Base-by-base conservation (phyloP, 2,113 vertebrate genomes). In the Pachyramphus minor region DNA sequence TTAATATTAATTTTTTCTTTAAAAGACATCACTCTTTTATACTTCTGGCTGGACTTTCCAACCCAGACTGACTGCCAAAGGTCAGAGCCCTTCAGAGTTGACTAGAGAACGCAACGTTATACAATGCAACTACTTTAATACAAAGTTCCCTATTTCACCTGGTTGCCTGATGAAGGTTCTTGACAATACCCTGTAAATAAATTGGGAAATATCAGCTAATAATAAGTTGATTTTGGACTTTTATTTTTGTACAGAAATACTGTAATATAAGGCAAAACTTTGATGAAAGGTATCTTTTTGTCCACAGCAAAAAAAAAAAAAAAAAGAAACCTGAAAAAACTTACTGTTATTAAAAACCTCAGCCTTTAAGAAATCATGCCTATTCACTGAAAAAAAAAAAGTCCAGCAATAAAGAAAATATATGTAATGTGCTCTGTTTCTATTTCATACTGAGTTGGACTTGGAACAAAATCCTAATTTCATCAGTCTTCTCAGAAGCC, bases 241-340 rank as follows among this genome's bases (percentile, higher is more conserved):
- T 21, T 98, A 98, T 98, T 98, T 98, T 98, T 98, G 93, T 98
- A 98, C 89, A 96, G 95, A 97, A 96, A 98, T 95, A 72, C 88
- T 98, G 89, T 97, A 97, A 98, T 96, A 96, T 95, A 96, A 97
- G 90, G 86, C 81, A 95, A 95, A 95, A 95, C 68, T 93, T 97
- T 77, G 73, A 91, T 88, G 81, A 72, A 89, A 87, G 59, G 21
- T 93, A 45, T 92, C 90, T 94, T 95, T 94, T 95, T 92, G 59
- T 88, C 83, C 75, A 87, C 62, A 82, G 68, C 1, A 58, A 50
- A 78, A 75, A 79, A 84, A 74, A 20, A 84, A 84, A 55, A 33
- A 39, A 27, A 67, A 20, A 59, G 3, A 85, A 87, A 62, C 42
- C 67, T 77, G 59, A 35, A 83, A 94, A 90, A 93, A 16, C n/a